phyloP scores from a whole-genome alignment of 1,140 invertebrate genomes.

The Cryptotermes secundus region DNA sequence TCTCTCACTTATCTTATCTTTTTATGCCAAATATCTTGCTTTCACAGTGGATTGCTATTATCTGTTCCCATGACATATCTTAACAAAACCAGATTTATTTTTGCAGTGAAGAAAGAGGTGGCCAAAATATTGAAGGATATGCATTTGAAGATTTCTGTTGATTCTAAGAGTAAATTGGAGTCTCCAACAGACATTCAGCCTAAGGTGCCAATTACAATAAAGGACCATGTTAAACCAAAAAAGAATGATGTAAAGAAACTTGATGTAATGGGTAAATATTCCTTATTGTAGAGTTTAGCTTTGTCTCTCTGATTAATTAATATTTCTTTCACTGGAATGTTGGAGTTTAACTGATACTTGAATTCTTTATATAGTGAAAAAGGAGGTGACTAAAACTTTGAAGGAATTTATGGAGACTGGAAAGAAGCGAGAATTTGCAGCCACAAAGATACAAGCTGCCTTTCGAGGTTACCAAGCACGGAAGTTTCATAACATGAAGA shows the following conservation, averaged over 20 bases:
- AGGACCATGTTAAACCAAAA: neutral
- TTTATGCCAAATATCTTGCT: too few species aligned
- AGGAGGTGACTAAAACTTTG: neutral
- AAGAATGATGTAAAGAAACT: neutral
- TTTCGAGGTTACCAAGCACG: neutral
- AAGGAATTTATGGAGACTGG: neutral
- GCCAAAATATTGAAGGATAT: neutral
- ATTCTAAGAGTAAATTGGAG: neutral
- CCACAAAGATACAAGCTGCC: constrained; percentile 5
- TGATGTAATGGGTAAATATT: neutral
- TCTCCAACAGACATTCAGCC: neutral
- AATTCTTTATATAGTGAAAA: neutral
- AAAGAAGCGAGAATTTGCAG: neutral
- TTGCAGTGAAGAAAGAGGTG: neutral
- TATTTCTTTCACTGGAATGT: neutral
- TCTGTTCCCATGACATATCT: too few species aligned
- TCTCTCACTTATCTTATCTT: too few species aligned
- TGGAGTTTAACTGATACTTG: neutral
- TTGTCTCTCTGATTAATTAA: neutral
- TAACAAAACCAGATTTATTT: too few species aligned
- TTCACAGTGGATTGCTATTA: too few species aligned
- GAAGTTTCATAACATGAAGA: neutral
- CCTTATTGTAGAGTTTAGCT: neutral
- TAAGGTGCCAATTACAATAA: neutral
- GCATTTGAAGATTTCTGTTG: neutral